Evolutionary conservation across 2,113 vertebrate genomes (phyloP).

Genomic region (Calyptommatus sinebrachiatus): DNA sequence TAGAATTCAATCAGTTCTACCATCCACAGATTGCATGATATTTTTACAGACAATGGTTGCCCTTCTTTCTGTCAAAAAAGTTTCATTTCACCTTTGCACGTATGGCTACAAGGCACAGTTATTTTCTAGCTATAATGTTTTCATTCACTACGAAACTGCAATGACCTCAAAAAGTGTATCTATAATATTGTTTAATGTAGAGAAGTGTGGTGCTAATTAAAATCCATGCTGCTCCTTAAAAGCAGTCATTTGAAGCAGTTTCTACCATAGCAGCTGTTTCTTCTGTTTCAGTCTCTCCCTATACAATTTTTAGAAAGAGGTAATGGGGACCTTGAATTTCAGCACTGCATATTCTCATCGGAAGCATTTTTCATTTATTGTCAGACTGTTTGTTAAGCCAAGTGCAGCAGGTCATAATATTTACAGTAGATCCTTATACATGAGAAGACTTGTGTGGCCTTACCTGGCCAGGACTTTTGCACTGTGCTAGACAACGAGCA

Average conservation of each 20-base stretch:
- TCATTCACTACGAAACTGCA: not conserved
- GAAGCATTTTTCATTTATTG: not conserved
- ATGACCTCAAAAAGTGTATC: not conserved
- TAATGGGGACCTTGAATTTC: not conserved
- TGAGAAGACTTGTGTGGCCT: constrained; percentile 46
- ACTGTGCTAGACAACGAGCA: constrained; percentile 61
- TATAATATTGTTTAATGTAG: not conserved
- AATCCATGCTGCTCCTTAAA: not conserved
- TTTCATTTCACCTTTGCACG: not conserved
- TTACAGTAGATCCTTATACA: constrained; percentile 62
- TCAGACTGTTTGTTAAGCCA: constrained; percentile 25
- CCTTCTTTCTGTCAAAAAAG: no score
- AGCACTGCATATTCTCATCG: not conserved
- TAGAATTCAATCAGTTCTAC: no score
- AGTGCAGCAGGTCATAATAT: constrained; percentile 30
- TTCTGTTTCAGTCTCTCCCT: not conserved
- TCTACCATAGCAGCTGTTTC: not conserved
- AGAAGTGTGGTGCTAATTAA: not conserved
- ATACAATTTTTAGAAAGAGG: not conserved
- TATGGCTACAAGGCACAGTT: not conserved
- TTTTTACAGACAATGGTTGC: no score
- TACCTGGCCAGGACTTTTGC: constrained; percentile 45
- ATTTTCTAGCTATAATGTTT: not conserved
- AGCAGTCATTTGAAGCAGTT: not conserved
- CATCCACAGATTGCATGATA: no score